Base-by-base conservation (phyloP, 2,888 invertebrate genomes). In the Troides oblongomaculatus region DNA sequence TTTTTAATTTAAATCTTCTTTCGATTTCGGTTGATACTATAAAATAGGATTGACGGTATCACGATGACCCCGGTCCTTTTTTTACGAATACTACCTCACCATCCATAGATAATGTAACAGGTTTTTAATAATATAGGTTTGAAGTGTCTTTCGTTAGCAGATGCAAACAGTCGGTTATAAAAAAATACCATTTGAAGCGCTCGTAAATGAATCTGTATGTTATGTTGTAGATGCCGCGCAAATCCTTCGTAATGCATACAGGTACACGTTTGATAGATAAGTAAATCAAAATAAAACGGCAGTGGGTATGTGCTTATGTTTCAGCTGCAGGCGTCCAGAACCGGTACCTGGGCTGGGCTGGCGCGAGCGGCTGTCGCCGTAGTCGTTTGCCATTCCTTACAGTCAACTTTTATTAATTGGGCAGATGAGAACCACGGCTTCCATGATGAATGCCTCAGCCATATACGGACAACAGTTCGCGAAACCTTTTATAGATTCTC, bases 401-500 rank as follows among this genome's bases (percentile, higher is more conserved):
- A 90, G 87, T 90, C 91, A 89, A 90, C 90, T 88, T 90, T 92
- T 92, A 92, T 92, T 92, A 92, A 92, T 92, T 92, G 92, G 91
- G 91, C 92, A 92, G 92, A 92, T 92, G 92, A 92, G 91, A 90
- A 86, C 87, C 86, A 83, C 84, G 84, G 85, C 86, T 86, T 81
- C 85, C 88, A 89, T 89, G 92, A 92, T 90, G 92, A 92, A 92
- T 92, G 87, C 87, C 82, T 87, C 82, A 78, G 73, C 92, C 92
- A 79, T 92, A 88, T 91, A 92, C 76, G 90, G 91, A 74, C 79
- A 84, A 79, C 87, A 84, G 85, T 90, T 89, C 86, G 89, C 91
- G 85, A 92, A 92, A 90, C 92, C 91, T 92, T 92, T 92, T 92
- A 91, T 92, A 92, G 91, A 90, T 90, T 92, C 90, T 89, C 90